phyloP scores from a whole-genome alignment of 2,888 invertebrate genomes.

The Drosophila cognata region DNA sequence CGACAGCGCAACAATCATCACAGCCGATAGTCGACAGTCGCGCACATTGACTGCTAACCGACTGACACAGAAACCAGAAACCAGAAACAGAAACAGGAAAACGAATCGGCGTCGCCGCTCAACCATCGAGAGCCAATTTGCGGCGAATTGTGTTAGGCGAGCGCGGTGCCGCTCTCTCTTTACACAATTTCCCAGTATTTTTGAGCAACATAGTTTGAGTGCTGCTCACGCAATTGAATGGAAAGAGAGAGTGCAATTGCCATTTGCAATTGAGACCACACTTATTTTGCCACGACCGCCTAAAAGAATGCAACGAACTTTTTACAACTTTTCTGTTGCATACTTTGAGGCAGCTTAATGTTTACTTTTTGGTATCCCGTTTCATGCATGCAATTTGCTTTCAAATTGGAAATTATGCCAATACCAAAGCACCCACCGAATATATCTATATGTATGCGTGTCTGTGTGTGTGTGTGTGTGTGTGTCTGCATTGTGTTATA shows the following conservation, averaged over 20 bases:
- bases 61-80: constrained; percentile 75
- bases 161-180: constrained; percentile 11
- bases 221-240: not conserved
- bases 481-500: constrained; percentile 40
- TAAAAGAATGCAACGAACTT: constrained; percentile 33
- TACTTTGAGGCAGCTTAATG: constrained; percentile 28
- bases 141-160: constrained; percentile 36
- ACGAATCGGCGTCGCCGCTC: constrained; percentile 23
- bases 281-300: constrained; percentile 18
- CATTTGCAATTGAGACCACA: constrained; percentile 16
- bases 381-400: constrained; percentile 49
- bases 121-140: constrained; percentile 23
- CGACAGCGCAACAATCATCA: constrained; percentile 18
- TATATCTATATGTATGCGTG: not conserved
- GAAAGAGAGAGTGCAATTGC: constrained; percentile 1
- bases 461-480: constrained; percentile 16
- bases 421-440: constrained; percentile 23
- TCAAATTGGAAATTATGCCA: constrained; percentile 65
- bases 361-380: not conserved
- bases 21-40: constrained; percentile 41
- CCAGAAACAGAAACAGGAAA: constrained; percentile 21
- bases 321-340: constrained; percentile 24
- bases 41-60: constrained; percentile 72
- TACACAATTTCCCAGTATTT: constrained; percentile 64
- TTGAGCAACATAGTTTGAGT: constrained; percentile 20